Percentiles rank a stretch among this genome's conserved stretches.
phyloP scores from a whole-genome alignment of 1,140 invertebrate species.

The Yoshiicerus persimilis region DNA sequence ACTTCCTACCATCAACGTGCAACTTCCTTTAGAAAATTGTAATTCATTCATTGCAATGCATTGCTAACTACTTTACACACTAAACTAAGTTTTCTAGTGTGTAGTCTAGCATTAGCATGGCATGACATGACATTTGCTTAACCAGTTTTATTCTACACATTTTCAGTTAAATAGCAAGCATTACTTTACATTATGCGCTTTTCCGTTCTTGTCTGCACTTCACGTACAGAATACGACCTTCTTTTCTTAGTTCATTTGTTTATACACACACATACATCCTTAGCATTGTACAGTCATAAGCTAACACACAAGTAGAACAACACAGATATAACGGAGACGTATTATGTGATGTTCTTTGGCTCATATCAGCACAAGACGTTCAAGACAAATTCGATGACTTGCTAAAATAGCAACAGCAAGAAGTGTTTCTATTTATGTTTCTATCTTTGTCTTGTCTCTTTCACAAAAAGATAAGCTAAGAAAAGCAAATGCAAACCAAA shows the following conservation, averaged over 20 bases:
- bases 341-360: neutral
- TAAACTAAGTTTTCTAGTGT: neutral
- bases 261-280: too few relatives aligned
- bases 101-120: too few relatives aligned
- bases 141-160: neutral
- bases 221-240: neutral
- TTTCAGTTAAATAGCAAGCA: neutral
- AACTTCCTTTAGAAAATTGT: neutral
- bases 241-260: neutral
- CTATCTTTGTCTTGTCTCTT: neutral
- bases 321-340: neutral
- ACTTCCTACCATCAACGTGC: conserved; percentile 1
- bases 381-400: neutral
- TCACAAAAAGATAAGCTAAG: neutral
- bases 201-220: neutral
- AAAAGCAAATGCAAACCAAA: neutral
- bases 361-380: neutral
- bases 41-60: neutral
- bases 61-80: neutral
- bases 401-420: neutral
- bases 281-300: neutral
- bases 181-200: neutral
- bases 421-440: neutral
- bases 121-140: neutral
- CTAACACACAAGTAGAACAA: neutral